These are phyloP conservation scores for Tympanoctomys barrerae DNA, from an alignment of 2,797 vertebrate species.

Conservation along the genomic window DNA sequence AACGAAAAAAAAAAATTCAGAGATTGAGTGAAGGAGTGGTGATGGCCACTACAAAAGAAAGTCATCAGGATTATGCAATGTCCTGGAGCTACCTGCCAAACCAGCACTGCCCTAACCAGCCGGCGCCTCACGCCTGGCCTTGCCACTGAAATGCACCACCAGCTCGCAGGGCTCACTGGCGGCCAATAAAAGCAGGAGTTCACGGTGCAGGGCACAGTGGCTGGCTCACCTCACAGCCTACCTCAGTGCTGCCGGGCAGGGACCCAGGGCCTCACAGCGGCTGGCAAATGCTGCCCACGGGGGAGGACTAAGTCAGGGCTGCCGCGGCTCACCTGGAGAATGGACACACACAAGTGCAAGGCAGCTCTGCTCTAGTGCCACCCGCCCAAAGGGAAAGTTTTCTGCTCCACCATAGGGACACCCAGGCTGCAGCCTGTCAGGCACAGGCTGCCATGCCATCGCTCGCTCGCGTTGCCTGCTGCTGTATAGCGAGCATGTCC, in stretches of 20 bases:
- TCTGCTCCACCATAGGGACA: neutral
- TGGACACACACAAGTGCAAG: neutral
- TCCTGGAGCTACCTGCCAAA: neutral
- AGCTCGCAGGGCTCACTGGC: neutral
- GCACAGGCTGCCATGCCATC: neutral
- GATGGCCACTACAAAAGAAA: neutral
- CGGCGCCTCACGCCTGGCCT: no score
- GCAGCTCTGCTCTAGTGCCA: neutral
- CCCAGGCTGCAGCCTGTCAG: neutral
- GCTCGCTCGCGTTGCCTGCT: neutral
- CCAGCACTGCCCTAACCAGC: no score
- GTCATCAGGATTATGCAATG: neutral
- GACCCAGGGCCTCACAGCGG: neutral
- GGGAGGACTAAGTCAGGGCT: neutral
- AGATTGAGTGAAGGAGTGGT: neutral
- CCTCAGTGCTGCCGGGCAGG: no score
- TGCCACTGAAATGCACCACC: neutral
- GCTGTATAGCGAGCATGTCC: neutral
- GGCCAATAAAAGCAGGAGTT: neutral
- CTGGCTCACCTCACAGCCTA: neutral
- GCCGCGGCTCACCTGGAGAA: neutral
- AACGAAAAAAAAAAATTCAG: neutral
- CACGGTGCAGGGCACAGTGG: neutral
- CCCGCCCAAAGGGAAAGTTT: conserved; percentile 9
- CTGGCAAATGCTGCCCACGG: neutral